phyloP scores from a whole-genome alignment of 2,888 invertebrate species.

The Hedya salicella region DNA sequence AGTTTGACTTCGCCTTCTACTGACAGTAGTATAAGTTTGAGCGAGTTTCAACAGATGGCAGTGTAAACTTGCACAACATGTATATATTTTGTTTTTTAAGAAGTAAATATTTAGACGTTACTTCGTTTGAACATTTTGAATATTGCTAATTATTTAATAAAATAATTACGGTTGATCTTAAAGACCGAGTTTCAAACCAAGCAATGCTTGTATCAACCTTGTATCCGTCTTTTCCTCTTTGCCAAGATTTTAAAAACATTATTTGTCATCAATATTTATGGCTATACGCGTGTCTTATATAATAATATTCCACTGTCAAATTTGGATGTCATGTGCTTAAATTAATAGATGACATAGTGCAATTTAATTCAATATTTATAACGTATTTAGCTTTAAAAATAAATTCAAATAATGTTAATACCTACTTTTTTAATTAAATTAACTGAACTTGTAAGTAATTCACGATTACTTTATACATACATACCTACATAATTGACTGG shows the following conservation, averaged over 20 bases:
- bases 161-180: neutral
- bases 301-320: slow-evolving; percentile 15
- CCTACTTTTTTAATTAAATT: slow-evolving; percentile 30
- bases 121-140: too few relatives aligned
- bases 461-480: neutral
- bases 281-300: slow-evolving; percentile 7
- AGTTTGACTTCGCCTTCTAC: neutral
- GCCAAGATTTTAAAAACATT: too few relatives aligned
- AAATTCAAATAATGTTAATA: slow-evolving; percentile 30
- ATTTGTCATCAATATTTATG: neutral
- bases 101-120: too few relatives aligned
- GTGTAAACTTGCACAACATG: slow-evolving; percentile 11
- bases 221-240: too few relatives aligned
- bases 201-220: too few relatives aligned
- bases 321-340: slow-evolving; percentile 30
- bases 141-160: too few relatives aligned
- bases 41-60: slow-evolving; percentile 21
- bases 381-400: slow-evolving; percentile 1
- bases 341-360: slow-evolving; percentile 21
- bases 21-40: slow-evolving; percentile 9
- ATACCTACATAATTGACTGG: too few relatives aligned
- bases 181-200: too few relatives aligned
- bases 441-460: slow-evolving; percentile 29
- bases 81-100: too few relatives aligned
- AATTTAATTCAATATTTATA: slow-evolving; percentile 22